Evolutionary conservation across 2,888 invertebrate genomes (phyloP).

Genomic region (Microchrysa polita): DNA sequence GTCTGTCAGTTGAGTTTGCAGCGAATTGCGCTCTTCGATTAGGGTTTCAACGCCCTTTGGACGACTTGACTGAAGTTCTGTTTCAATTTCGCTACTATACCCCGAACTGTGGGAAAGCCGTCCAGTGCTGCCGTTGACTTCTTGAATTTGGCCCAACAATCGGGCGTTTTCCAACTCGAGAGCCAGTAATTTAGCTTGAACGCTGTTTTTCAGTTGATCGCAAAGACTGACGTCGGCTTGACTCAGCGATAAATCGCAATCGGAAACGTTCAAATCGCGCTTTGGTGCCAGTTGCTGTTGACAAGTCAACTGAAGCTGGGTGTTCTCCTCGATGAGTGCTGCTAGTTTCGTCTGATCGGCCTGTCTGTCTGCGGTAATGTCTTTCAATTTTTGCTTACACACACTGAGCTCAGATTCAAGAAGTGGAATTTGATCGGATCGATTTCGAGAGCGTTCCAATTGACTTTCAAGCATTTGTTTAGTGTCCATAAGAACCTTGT

Average conservation of each 20-base stretch:
- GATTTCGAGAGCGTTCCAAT: not conserved
- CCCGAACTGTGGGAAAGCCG: not conserved
- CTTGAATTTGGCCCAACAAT: not conserved
- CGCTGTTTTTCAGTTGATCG: not conserved
- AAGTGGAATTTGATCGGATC: not conserved
- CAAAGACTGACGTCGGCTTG: not conserved
- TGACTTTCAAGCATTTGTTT: not conserved
- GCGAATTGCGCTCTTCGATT: not conserved
- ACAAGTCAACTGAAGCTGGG: not conserved
- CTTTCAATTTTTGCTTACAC: not conserved
- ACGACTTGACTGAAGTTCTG: not conserved
- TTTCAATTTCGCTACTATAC: not conserved
- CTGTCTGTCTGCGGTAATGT: not conserved
- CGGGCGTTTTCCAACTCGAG: conserved; percentile 2
- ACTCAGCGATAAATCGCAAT: not conserved
- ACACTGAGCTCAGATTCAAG: not conserved
- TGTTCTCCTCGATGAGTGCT: not conserved
- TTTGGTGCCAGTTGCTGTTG: not conserved
- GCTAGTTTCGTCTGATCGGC: not conserved
- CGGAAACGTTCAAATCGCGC: not conserved
- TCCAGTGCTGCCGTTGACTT: not conserved
- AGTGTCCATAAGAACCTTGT: not conserved
- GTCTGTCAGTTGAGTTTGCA: not conserved
- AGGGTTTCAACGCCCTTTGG: not conserved
- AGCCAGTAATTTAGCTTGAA: not conserved